phyloP scores from a whole-genome alignment of 2,888 invertebrate species.

The Clistopyga incitator region DNA sequence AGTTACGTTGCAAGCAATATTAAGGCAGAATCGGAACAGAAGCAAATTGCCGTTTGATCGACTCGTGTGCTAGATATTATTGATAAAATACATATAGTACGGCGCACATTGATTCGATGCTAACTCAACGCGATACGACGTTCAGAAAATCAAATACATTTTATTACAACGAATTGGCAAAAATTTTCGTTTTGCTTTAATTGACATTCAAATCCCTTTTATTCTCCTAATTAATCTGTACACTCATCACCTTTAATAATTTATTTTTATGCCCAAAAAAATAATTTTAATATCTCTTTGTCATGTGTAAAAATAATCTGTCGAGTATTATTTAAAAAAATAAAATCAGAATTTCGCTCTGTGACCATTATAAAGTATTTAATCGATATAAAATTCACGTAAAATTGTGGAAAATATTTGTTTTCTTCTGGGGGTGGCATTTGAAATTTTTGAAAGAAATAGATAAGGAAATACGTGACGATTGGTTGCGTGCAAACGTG shows the following conservation, averaged over 20 bases:
- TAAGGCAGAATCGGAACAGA: slow-evolving; percentile 23
- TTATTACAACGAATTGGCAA: too few relatives aligned
- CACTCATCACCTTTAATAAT: too few relatives aligned
- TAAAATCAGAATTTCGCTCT: too few relatives aligned
- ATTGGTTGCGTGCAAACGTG: not conserved
- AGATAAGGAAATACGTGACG: not conserved
- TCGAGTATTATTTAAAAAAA: too few relatives aligned
- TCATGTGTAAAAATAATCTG: too few relatives aligned
- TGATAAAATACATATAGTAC: not conserved
- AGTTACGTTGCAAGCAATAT: not conserved
- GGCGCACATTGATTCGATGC: not conserved
- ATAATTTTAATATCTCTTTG: too few relatives aligned
- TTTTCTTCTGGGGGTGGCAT: not conserved
- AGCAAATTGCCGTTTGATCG: slow-evolving; percentile 41
- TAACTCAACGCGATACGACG: not conserved
- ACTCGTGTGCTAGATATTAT: slow-evolving; percentile 2
- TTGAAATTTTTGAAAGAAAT: not conserved
- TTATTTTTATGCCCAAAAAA: not conserved
- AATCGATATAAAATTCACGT: too few relatives aligned
- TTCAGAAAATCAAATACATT: too few relatives aligned
- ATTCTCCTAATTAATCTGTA: too few relatives aligned
- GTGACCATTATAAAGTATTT: too few relatives aligned
- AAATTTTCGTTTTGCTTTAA: too few relatives aligned
- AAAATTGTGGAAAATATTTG: not conserved
- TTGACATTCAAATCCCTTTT: not conserved